A percentile compares a stretch with the other conserved stretches of the same genome.
Evolutionary conservation across 1,140 invertebrate species (phyloP).

Genomic region (Apolygus lucorum): DNA sequence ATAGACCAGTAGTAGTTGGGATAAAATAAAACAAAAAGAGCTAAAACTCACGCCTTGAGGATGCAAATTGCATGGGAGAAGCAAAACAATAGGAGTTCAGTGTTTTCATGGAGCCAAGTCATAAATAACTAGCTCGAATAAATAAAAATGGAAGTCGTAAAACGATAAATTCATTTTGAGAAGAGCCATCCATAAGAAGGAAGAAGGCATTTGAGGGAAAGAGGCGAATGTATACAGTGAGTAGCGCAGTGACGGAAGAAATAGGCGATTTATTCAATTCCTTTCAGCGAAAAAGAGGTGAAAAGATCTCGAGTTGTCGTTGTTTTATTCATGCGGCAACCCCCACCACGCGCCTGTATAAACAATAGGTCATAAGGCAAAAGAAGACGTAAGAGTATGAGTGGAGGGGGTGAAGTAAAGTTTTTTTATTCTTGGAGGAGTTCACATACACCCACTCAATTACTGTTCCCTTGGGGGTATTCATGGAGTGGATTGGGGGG

Average conservation of each 20-base stretch:
- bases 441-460: not conserved
- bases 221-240: not conserved
- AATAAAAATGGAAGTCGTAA: not conserved
- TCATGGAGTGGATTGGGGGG: not conserved
- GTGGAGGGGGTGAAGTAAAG: not conserved
- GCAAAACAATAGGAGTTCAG: too few species aligned
- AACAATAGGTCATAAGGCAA: not conserved
- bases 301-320: not conserved
- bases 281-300: not conserved
- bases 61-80: too few species aligned
- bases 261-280: constrained; percentile 1
- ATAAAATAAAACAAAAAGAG: too few species aligned
- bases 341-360: not conserved
- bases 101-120: not conserved
- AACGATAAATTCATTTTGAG: not conserved
- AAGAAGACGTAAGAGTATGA: not conserved
- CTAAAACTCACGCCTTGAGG: too few species aligned
- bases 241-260: not conserved
- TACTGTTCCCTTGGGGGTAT: not conserved
- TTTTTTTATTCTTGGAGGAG: not conserved
- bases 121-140: not conserved
- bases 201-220: not conserved
- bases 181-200: not conserved
- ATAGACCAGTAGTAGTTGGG: too few species aligned
- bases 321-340: not conserved